Percentiles rank a stretch among this genome's conserved stretches.
Evolutionary conservation across 2,888 invertebrate genomes (phyloP).

Genomic region (Crepidodera aurea): DNA sequence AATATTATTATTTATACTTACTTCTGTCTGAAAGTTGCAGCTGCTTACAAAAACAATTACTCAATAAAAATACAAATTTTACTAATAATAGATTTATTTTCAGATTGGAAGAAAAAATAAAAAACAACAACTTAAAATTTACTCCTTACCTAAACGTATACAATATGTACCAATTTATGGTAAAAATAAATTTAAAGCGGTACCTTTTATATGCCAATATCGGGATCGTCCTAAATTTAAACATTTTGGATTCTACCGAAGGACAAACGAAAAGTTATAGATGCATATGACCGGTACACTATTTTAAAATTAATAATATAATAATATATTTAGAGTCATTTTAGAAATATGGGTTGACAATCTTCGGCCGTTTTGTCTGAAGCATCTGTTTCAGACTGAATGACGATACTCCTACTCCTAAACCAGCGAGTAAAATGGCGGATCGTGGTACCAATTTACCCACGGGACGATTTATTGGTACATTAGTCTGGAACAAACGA

Average conservation of each 20-base stretch:
- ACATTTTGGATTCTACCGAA: slow-evolving; percentile 31
- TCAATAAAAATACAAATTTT: no score
- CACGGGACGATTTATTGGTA: slow-evolving; percentile 16
- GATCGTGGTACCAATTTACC: slow-evolving; percentile 56
- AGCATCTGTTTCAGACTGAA: slow-evolving; percentile 58
- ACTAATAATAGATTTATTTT: neutral
- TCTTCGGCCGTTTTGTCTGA: slow-evolving; percentile 30
- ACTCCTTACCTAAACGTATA: neutral
- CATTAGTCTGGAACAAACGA: slow-evolving; percentile 34
- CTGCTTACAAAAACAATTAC: no score
- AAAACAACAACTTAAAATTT: neutral
- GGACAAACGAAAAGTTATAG: neutral
- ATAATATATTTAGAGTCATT: slow-evolving; percentile 24
- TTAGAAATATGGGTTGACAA: slow-evolving; percentile 17
- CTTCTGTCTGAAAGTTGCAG: no score
- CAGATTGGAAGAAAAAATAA: neutral
- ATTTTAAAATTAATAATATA: slow-evolving; percentile 3
- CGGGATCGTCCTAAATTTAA: slow-evolving; percentile 44
- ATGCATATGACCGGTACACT: slow-evolving; percentile 2
- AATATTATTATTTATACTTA: no score
- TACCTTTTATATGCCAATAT: slow-evolving; percentile 53
- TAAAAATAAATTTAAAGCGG: slow-evolving; percentile 57
- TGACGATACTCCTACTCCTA: slow-evolving; percentile 58
- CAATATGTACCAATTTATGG: slow-evolving; percentile 29
- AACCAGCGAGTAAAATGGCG: slow-evolving; percentile 57